phyloP scores from a whole-genome alignment of 1,140 invertebrate genomes.

The Monomorium pharaonis region DNA sequence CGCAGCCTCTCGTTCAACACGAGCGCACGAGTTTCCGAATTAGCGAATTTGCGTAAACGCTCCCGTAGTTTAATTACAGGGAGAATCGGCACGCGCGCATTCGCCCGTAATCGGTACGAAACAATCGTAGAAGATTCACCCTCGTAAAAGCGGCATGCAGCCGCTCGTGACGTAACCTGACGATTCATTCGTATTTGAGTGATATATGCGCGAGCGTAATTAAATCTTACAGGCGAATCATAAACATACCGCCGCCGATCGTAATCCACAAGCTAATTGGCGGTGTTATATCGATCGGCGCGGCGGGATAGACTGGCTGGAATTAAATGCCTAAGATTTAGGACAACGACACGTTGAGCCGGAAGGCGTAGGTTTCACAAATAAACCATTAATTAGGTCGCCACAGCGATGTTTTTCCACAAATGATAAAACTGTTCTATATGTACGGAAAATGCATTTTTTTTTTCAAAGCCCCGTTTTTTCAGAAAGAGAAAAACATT shows the following conservation, averaged over 20 bases:
- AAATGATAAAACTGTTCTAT: no score
- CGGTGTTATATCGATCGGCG: not conserved
- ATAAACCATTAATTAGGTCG: not conserved
- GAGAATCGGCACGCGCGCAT: not conserved
- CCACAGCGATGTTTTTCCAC: no score
- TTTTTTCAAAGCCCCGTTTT: no score
- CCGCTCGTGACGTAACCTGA: not conserved
- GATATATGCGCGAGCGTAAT: not conserved
- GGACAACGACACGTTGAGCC: not conserved
- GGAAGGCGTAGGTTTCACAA: not conserved
- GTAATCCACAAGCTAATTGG: not conserved
- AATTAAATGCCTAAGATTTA: slow-evolving; percentile 5
- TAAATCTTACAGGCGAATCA: not conserved
- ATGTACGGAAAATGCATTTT: no score
- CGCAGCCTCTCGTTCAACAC: not conserved
- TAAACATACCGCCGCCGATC: not conserved
- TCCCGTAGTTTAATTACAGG: not conserved
- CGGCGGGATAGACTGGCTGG: not conserved
- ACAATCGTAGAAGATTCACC: not conserved
- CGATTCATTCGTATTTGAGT: not conserved
- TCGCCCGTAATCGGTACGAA: not conserved
- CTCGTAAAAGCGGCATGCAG: not conserved
- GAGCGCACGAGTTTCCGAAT: no score
- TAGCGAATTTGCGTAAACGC: not conserved
- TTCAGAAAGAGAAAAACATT: no score